Base-by-base conservation (phyloP, 2,113 vertebrate species). In the Lota lota region DNA sequence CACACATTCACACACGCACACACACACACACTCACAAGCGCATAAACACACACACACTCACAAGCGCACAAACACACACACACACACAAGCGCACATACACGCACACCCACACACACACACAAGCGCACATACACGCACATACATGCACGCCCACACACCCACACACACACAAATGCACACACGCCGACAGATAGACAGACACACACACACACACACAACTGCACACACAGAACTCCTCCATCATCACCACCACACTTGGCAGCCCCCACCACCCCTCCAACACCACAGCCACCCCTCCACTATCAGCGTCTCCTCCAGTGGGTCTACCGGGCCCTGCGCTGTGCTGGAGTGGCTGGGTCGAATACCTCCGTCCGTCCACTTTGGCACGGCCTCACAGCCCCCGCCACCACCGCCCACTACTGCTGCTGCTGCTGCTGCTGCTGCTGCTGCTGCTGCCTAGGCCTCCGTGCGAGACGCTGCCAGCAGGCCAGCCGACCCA, bases 331-430 rank as follows among this genome's bases (percentile, higher is more conserved):
- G 16, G 51, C 4, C 51, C 84, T 83, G 81, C 84, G 81, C 70
- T 84, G 69, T 82, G 79, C 86, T 83, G 81, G 80, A 80, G 85
- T 88, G 84, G 86, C 84, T 88, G 90, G 79, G 80, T 74, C 75
- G 80, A 84, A 83, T 83, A 82, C 79, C 86, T 87, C 62, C 56
- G 78, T 87, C 62, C 56, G 76, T 87, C 87, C 85, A 81, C 80
- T 79, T 83, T 90, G 89, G 85, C 88, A 89, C 77, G 69, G 76
- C 82, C 85, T 89, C 84, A 89, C 72, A 90, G 85, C 22, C 76
- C 71, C 76, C 69, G 61, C 77, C 79, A 80, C 83, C 74, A 82
- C 82, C 57, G 19, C 40, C 40, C 83, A 80, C 81, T 11, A 5
- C 36, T 40, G 36, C 36, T 40, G 36, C 36, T 40, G 12, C 40